phyloP scores from a whole-genome alignment of 92 coral and sea anemone species.

The Chrysogorgia sp. region DNA sequence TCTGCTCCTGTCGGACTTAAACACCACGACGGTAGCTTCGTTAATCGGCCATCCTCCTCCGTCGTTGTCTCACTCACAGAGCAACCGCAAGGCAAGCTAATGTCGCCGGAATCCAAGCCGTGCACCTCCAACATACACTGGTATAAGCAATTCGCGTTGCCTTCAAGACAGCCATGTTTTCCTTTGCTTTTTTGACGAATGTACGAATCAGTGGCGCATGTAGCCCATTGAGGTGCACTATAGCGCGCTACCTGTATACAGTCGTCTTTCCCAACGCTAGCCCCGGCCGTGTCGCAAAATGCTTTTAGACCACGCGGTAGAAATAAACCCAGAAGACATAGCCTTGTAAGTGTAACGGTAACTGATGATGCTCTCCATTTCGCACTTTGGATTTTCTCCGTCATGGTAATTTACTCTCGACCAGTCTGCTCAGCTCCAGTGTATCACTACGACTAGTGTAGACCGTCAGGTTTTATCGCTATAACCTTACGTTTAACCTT shows the following conservation, averaged over 20 bases:
- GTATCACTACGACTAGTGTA: too few species aligned
- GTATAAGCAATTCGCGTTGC: constrained; percentile 6
- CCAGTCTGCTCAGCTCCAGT: too few species aligned
- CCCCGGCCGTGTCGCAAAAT: not conserved
- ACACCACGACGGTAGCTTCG: constrained; percentile 26
- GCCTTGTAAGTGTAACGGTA: not conserved
- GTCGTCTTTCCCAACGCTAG: not conserved
- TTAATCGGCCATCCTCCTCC: not conserved
- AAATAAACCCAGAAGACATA: not conserved
- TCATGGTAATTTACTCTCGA: too few species aligned
- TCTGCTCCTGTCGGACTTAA: constrained; percentile 28
- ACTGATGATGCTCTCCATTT: not conserved
- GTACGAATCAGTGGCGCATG: constrained; percentile 32
- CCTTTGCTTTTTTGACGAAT: constrained; percentile 44
- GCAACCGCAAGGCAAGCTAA: constrained; percentile 3
- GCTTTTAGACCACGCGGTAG: not conserved
- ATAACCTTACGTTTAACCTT: too few species aligned
- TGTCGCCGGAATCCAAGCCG: constrained; percentile 17
- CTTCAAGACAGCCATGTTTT: constrained; percentile 20
- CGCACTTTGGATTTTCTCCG: too few species aligned
- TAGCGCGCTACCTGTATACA: constrained; percentile 24
- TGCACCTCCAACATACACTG: constrained; percentile 38
- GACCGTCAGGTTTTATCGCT: too few species aligned
- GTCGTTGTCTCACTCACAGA: not conserved
- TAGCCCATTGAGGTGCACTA: constrained; percentile 15